Base-by-base conservation (phyloP, 2,113 vertebrate genomes). In the Puffinus mauretanicus region DNA sequence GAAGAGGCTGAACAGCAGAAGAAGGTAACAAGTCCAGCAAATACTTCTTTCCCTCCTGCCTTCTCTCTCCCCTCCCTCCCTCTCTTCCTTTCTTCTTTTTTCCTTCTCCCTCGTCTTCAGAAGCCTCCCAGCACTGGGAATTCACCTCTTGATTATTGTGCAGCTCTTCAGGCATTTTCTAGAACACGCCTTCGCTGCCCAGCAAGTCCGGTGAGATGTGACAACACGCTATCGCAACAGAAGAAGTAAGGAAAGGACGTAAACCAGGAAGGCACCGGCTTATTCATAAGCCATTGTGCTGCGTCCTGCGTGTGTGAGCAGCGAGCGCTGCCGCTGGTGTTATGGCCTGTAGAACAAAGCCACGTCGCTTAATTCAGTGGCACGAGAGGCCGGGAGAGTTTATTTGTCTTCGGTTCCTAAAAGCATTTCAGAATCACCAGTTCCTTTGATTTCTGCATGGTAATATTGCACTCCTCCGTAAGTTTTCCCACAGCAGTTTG, bases 401-500 rank as follows among this genome's bases (percentile, higher is more conserved):
- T 72, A 72, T 85, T 91, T 80, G 13, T 66, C n/a, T 89, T 89
- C 25, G 20, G n/a, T 58, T 83, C 46, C 72, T 78, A 47, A 93
- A 88, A 91, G 49, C 51, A 34, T 81, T 88, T 85, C 51, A 82
- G 64, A 91, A 62, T 80, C 42, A 36, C 46, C 64, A 60, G 67
- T 73, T 90, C 42, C 71, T 94, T 85, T 90, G 64, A 75, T 93
- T 95, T 91, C 76, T 86, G 62, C n/a, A 62, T 20, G 34, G 75
- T 73, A 85, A 67, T 51, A 64, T 21, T 71, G 70, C 80, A 89
- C 82, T 94, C 42, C 62, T 93, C 84, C 6, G 0, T 87, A 75
- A 96, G 87, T 80, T 97, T 95, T 95, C 91, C 82, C 78, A 90
- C 71, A 83, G 42, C 75, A 82, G 58, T 93, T 93, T 95, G 55